phyloP scores from a whole-genome alignment of 2,113 vertebrate species.

The Limanda limanda region DNA sequence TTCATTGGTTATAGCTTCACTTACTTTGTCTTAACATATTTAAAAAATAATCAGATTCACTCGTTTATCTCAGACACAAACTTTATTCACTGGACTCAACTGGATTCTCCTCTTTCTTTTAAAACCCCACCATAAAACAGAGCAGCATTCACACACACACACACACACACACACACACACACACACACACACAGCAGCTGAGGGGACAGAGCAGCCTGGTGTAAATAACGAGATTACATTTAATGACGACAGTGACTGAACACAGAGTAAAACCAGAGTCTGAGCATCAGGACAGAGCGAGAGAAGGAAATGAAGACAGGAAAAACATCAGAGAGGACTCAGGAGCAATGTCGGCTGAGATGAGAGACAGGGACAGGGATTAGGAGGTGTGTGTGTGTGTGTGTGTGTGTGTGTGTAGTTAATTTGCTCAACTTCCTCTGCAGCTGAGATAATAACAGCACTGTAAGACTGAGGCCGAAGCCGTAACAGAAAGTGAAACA shows the following conservation, averaged over 20 bases:
- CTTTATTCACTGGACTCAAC: neutral
- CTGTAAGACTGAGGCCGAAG: neutral
- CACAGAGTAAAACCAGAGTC: slow-evolving; percentile 33
- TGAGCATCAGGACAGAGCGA: neutral
- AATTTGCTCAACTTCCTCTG: neutral
- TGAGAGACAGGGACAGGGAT: neutral
- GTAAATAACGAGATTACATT: slow-evolving; percentile 66
- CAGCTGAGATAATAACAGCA: neutral
- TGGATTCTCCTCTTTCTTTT: neutral
- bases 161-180: slow-evolving; percentile 6
- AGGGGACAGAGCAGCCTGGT: slow-evolving; percentile 36
- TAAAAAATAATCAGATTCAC: neutral
- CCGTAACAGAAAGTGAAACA: neutral
- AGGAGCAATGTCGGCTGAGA: too few relatives aligned
- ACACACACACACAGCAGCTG: slow-evolving; percentile 24
- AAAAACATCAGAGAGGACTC: neutral
- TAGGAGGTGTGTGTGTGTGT: neutral
- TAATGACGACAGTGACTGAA: slow-evolving; percentile 65
- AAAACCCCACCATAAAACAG: neutral
- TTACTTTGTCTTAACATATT: neutral
- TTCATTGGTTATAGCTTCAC: neutral
- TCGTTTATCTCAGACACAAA: neutral
- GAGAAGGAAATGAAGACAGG: neutral
- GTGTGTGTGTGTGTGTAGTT: neutral
- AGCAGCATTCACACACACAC: neutral